A percentile compares a stretch with the other conserved stretches of the same genome.
These are phyloP conservation scores for Macrophya annulata DNA, from an alignment of 2,888 invertebrate genomes.

Conservation along the genomic window DNA sequence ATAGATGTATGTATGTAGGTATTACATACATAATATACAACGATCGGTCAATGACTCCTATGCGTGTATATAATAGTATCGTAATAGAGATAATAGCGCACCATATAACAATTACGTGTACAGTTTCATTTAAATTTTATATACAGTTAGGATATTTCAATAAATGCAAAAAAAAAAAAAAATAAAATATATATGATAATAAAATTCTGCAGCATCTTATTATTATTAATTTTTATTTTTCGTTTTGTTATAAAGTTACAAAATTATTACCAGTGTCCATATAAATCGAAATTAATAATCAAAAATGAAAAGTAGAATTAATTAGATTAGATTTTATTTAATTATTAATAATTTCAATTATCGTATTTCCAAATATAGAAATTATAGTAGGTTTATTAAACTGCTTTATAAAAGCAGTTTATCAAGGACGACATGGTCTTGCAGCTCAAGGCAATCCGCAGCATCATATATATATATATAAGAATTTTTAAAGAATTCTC, in stretches of 20 bases:
- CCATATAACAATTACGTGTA: slow-evolving; percentile 9
- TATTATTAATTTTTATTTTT: not conserved
- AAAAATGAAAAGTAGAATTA: not conserved
- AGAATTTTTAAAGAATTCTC: not conserved
- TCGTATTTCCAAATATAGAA: not conserved
- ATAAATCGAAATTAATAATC: too few species aligned
- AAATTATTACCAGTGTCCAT: too few species aligned
- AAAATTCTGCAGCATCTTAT: too few species aligned
- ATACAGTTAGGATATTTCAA: not conserved
- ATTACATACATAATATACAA: too few species aligned
- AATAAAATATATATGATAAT: too few species aligned
- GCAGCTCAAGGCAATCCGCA: slow-evolving; percentile 22
- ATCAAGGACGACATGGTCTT: not conserved
- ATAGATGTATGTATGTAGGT: too few species aligned
- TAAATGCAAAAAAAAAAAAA: not conserved
- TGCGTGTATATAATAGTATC: not conserved
- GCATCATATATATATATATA: too few species aligned
- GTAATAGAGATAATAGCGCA: not conserved
- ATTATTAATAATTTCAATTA: not conserved
- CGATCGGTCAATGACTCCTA: slow-evolving; percentile 15
- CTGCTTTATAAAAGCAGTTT: not conserved
- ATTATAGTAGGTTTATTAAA: not conserved
- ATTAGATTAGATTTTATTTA: not conserved
- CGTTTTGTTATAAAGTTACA: too few species aligned
- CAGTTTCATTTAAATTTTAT: too few species aligned